phyloP scores from a whole-genome alignment of 1,140 invertebrate species.

The Ips nitidus region DNA sequence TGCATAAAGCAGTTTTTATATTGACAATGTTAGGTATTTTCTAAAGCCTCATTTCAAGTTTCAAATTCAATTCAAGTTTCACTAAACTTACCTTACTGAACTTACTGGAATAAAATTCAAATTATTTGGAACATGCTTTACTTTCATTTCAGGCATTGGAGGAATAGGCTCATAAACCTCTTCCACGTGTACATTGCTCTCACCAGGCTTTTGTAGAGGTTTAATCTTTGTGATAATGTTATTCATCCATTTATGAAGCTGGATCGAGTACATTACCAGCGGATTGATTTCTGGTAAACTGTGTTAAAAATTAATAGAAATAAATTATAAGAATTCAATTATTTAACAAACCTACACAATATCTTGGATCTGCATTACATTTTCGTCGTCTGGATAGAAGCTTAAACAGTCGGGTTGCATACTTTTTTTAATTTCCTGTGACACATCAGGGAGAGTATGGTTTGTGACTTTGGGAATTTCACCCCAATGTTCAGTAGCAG shows the following conservation, averaged over 20 bases:
- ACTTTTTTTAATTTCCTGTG: conserved; percentile 45
- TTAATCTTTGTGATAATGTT: conserved; percentile 46
- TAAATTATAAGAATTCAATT: conserved; percentile 16
- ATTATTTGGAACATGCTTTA: too few relatives aligned
- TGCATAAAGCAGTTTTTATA: too few relatives aligned
- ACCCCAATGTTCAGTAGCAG: conserved; percentile 38
- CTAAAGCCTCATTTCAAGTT: too few relatives aligned
- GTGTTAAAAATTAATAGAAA: conserved; percentile 17
- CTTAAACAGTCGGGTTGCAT: conserved; percentile 47
- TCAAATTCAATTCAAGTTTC: too few relatives aligned
- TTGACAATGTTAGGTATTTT: too few relatives aligned
- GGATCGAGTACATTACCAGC: conserved; percentile 45
- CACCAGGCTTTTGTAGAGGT: conserved; percentile 37
- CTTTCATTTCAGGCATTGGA: too few relatives aligned
- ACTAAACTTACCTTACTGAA: too few relatives aligned
- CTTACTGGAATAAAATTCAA: too few relatives aligned
- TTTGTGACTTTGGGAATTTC: conserved; percentile 33
- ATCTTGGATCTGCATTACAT: conserved; percentile 30
- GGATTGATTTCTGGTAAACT: conserved; percentile 47
- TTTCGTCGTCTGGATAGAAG: conserved; percentile 41
- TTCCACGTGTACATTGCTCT: conserved; percentile 41
- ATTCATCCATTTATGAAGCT: conserved; percentile 48
- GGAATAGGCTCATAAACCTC: conserved; percentile 22
- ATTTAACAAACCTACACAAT: conserved; percentile 29
- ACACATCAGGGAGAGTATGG: conserved; percentile 39